A percentile compares a stretch with the other conserved stretches of the same genome.
Evolutionary conservation across 1,140 invertebrate species (phyloP).

Genomic region (Tetramorium parvispinum): DNA sequence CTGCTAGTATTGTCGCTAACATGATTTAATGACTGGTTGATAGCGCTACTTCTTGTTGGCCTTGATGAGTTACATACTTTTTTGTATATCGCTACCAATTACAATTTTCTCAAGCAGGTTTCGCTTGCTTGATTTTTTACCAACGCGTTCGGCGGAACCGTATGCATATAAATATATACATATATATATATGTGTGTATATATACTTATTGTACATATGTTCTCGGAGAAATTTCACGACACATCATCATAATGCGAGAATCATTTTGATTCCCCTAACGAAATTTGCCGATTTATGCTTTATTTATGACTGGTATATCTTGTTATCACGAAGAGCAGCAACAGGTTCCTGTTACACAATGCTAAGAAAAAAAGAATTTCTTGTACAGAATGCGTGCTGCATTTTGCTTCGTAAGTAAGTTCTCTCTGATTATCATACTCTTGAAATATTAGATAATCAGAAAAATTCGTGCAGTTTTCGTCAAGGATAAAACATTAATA

Average conservation of each 20-base stretch:
- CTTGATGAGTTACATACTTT: slow-evolving; percentile 25
- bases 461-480: background rate
- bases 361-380: slow-evolving; percentile 38
- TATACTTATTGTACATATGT: slow-evolving; percentile 1
- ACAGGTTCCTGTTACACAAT: slow-evolving; percentile 56
- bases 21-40: slow-evolving; percentile 44
- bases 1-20: slow-evolving; percentile 58
- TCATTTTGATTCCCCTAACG: slow-evolving; percentile 20
- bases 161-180: background rate
- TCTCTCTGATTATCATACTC: background rate
- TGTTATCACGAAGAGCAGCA: slow-evolving; percentile 46
- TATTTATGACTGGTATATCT: slow-evolving; percentile 39
- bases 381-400: slow-evolving; percentile 8
- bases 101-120: slow-evolving; percentile 27
- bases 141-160: background rate
- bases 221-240: slow-evolving; percentile 31
- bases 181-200: background rate
- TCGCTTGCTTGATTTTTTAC: background rate
- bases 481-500: background rate
- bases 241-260: background rate
- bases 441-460: background rate
- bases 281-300: slow-evolving; percentile 62
- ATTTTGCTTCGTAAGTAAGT: slow-evolving; percentile 22
- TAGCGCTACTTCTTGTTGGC: slow-evolving; percentile 41
- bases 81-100: slow-evolving; percentile 31